Percentiles rank a stretch among this genome's conserved stretches.
Evolutionary conservation across 2,888 invertebrate species (phyloP).

Genomic region (Diarsia rubi): DNA sequence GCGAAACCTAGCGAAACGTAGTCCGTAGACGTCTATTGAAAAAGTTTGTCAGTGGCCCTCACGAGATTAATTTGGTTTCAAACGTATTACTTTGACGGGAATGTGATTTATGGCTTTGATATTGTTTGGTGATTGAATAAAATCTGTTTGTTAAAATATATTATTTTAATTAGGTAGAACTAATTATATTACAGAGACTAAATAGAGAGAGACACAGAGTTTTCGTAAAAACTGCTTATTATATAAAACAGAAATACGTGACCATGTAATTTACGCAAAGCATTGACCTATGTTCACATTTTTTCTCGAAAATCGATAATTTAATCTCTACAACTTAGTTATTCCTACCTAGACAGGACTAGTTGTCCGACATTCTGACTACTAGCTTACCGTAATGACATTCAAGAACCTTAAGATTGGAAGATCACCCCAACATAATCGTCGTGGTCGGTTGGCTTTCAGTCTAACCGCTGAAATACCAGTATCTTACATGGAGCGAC

Average conservation of each 20-base stretch:
- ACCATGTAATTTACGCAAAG: background rate
- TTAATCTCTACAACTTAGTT: background rate
- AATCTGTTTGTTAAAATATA: background rate
- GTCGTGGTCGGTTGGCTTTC: too few species aligned
- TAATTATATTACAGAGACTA: too few species aligned
- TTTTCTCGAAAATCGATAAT: background rate
- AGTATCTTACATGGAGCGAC: too few species aligned
- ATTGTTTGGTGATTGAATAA: conserved; percentile 8
- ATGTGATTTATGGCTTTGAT: conserved; percentile 10
- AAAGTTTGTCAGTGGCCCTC: conserved; percentile 45
- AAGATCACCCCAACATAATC: background rate
- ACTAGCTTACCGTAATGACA: background rate
- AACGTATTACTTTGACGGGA: conserved; percentile 37
- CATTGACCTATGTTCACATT: background rate
- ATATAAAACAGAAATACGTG: background rate
- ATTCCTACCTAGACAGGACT: background rate
- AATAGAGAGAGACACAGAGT: too few species aligned
- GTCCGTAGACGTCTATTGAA: conserved; percentile 48
- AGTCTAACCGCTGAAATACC: too few species aligned
- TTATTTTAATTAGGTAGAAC: background rate
- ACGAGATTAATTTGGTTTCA: conserved; percentile 47
- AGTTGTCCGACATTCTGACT: background rate
- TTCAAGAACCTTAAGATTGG: background rate
- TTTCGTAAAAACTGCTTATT: background rate
- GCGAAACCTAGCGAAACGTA: conserved; percentile 12